Conservation (phyloP, 2,113 vertebrate species). For the Anoura caudifer region DNA sequence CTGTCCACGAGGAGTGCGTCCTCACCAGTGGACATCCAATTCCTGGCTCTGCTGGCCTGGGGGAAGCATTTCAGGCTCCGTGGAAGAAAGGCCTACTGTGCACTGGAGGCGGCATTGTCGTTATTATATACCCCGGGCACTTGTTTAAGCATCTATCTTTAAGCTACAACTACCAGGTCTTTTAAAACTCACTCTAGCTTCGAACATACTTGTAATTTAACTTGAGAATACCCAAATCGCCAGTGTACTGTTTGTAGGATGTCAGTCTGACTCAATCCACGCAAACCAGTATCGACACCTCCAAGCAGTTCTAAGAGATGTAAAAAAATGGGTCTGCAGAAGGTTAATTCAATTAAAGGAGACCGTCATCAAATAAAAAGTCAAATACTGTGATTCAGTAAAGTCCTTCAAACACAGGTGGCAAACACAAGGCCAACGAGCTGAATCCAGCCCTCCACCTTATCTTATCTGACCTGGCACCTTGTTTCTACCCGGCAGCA, state of each 20-base stretch:
- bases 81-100: not conserved
- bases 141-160: constrained; percentile 32
- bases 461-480: no score
- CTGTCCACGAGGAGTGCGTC: not conserved
- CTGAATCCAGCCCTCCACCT: no score
- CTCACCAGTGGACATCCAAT: not conserved
- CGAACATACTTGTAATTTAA: not conserved
- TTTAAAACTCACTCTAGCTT: constrained; percentile 33
- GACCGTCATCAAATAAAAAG: not conserved
- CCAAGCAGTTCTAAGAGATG: not conserved
- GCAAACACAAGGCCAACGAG: no score
- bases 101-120: not conserved
- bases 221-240: not conserved
- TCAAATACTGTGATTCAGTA: not conserved
- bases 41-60: not conserved
- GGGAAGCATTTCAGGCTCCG: not conserved
- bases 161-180: constrained; percentile 27
- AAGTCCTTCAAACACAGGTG: not conserved
- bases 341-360: not conserved
- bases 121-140: not conserved
- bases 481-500: no score
- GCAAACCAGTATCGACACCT: not conserved
- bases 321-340: not conserved
- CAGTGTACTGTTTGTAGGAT: not conserved
- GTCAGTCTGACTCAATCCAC: not conserved